A percentile compares a stretch with the other conserved stretches of the same genome.
These are phyloP conservation scores for Callorhinus ursinus DNA, from an alignment of 2,113 vertebrate species.

Conservation along the genomic window DNA sequence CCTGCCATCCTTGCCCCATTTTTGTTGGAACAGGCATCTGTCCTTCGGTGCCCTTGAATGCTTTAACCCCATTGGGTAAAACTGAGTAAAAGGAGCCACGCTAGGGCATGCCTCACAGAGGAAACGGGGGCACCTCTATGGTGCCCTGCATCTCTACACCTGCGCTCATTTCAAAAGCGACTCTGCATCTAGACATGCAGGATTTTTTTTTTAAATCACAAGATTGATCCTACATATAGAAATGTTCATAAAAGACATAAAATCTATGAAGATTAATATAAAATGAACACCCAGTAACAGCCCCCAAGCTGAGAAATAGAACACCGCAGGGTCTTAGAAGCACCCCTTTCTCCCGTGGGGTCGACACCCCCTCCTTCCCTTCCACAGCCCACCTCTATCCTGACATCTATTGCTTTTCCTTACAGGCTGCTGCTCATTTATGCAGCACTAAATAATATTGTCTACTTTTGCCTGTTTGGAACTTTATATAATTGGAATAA, in stretches of 20 bases:
- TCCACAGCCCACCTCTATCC: neutral
- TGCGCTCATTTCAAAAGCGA: neutral
- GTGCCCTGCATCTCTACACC: neutral
- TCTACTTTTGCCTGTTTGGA: neutral
- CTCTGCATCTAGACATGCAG: neutral
- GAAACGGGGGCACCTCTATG: neutral
- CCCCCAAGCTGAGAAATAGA: neutral
- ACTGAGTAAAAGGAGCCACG: rapidly evolving
- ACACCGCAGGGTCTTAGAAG: neutral
- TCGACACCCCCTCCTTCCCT: neutral
- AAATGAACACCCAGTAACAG: neutral
- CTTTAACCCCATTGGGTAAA: neutral
- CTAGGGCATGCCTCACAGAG: neutral
- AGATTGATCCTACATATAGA: neutral
- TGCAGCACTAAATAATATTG: neutral
- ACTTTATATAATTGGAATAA: neutral
- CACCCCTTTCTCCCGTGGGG: rapidly evolving
- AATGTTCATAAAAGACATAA: neutral
- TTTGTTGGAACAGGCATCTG: neutral
- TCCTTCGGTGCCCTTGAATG: neutral
- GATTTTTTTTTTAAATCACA: neutral
- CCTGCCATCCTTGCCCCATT: neutral
- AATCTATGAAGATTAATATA: neutral
- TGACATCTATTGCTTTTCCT: neutral
- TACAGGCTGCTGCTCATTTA: neutral